These are phyloP conservation scores for Porphyrio hochstetteri DNA, from an alignment of 2,113 vertebrate genomes.

Conservation along the genomic window DNA sequence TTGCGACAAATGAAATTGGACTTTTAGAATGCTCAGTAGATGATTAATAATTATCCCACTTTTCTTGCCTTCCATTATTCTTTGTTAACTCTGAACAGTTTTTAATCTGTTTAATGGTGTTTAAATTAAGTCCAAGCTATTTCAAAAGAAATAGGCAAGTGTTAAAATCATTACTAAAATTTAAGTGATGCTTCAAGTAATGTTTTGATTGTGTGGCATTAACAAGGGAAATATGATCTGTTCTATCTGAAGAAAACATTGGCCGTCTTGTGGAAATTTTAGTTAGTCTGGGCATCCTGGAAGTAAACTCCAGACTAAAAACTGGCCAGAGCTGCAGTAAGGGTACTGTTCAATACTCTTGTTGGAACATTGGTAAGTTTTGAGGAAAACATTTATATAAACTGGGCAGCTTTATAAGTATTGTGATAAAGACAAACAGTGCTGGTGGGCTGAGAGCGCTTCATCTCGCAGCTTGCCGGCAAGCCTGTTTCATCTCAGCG, in stretches of 20 bases:
- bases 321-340: slow-evolving; percentile 15
- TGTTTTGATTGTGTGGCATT: not conserved
- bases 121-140: not conserved
- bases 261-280: not conserved
- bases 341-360: not conserved
- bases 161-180: not conserved
- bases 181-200: not conserved
- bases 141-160: not conserved
- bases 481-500: not conserved
- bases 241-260: not conserved
- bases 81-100: slow-evolving; percentile 26
- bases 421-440: not conserved
- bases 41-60: not conserved
- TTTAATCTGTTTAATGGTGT: not conserved
- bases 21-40: not conserved
- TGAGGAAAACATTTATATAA: not conserved
- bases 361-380: not conserved
- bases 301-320: slow-evolving; percentile 29
- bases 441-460: slow-evolving; percentile 6
- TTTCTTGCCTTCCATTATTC: slow-evolving; percentile 4
- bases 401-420: not conserved
- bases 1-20: slow-evolving; percentile 12
- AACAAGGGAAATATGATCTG: not conserved
- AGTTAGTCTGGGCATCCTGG: not conserved
- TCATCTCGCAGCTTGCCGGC: not conserved